phyloP scores from a whole-genome alignment of 2,888 invertebrate genomes.

The Sympetrum striolatum region DNA sequence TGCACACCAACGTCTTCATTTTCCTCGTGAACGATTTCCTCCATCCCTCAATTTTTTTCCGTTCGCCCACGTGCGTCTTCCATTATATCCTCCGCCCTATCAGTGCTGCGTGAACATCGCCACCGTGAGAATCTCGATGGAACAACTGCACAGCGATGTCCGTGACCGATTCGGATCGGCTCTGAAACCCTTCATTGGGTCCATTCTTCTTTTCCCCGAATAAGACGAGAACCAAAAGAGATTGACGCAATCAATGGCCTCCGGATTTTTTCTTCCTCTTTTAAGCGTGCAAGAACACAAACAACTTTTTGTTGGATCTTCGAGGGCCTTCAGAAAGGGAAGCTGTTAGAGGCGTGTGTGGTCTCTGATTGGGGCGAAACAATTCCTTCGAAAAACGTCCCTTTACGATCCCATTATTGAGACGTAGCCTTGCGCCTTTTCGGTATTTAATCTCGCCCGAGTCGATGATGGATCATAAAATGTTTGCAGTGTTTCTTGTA shows the following conservation, averaged over 20 bases:
- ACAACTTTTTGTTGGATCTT: slow-evolving; percentile 26
- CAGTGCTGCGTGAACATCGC: neutral
- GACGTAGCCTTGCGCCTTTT: neutral
- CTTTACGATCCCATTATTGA: neutral
- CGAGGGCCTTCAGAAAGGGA: neutral
- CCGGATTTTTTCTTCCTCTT: neutral
- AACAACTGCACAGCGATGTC: neutral
- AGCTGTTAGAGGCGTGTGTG: slow-evolving; percentile 33
- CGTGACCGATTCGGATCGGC: slow-evolving; percentile 35
- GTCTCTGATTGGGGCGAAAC: neutral
- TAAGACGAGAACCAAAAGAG: slow-evolving; percentile 3
- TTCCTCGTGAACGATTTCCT: neutral
- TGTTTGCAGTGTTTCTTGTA: neutral
- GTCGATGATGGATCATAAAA: neutral
- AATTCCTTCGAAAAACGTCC: neutral
- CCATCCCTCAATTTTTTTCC: slow-evolving; percentile 18
- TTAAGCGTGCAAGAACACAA: slow-evolving; percentile 32
- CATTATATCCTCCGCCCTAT: neutral
- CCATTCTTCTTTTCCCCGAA: slow-evolving; percentile 36
- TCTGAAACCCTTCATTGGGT: slow-evolving; percentile 6
- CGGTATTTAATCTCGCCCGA: neutral
- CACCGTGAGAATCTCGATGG: slow-evolving; percentile 3
- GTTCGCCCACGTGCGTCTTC: slow-evolving; percentile 11
- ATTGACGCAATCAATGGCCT: slow-evolving; percentile 38
- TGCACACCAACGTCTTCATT: slow-evolving; percentile 24